Conservation (phyloP, 2,888 invertebrate species). For the Psylliodes chrysocephalus region DNA sequence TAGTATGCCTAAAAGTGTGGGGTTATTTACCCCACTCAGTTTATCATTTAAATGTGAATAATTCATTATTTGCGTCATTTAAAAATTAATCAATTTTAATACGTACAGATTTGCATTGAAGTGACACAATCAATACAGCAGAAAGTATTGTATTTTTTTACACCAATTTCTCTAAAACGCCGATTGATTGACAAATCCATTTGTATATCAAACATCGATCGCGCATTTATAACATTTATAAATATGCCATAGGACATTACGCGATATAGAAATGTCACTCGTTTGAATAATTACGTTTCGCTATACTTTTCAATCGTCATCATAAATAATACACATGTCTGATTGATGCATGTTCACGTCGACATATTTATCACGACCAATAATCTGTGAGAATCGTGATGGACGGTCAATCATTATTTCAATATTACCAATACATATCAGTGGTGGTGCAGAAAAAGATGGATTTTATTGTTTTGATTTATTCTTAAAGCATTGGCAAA, state of each 20-base stretch:
- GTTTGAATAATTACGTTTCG: constrained; percentile 1
- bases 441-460: too few species aligned
- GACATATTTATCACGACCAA: constrained; percentile 52
- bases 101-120: too few species aligned
- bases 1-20: too few species aligned
- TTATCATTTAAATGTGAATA: too few species aligned
- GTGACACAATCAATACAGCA: too few species aligned
- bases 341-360: constrained; percentile 45
- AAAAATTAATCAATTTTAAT: too few species aligned
- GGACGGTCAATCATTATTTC: constrained; percentile 48
- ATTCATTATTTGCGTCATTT: too few species aligned
- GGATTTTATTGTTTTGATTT: too few species aligned
- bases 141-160: too few species aligned
- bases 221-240: background rate
- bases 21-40: too few species aligned
- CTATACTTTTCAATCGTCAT: constrained; percentile 17
- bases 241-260: background rate
- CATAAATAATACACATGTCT: constrained; percentile 25
- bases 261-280: constrained; percentile 8
- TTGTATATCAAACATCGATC: background rate
- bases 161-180: background rate
- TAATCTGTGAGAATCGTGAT: constrained; percentile 50
- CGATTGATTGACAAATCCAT: background rate
- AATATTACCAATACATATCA: background rate
- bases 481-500: too few species aligned